Percentiles rank a stretch among this genome's conserved stretches.
Evolutionary conservation across 2,888 invertebrate species (phyloP).

Genomic region (Zhengitettix transpicula): DNA sequence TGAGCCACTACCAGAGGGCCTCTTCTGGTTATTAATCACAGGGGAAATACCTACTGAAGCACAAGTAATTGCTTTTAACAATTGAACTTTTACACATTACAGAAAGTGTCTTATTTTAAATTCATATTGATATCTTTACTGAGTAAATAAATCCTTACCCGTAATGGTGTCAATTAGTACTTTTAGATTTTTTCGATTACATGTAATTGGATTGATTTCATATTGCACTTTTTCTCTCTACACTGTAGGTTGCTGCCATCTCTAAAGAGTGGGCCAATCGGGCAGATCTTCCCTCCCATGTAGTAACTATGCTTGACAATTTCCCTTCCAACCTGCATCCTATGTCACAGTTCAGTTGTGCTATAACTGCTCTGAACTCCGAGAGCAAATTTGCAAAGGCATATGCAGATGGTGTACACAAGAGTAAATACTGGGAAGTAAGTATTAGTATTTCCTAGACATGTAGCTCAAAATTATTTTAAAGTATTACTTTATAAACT

Average conservation of each 20-base stretch:
- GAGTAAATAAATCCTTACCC: too few species aligned
- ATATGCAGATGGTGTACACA: constrained; percentile 74
- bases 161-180: too few species aligned
- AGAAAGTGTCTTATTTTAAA: too few species aligned
- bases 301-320: constrained; percentile 84
- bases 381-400: constrained; percentile 87
- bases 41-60: constrained; percentile 71
- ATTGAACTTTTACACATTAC: too few species aligned
- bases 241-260: constrained; percentile 17
- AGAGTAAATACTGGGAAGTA: constrained; percentile 80
- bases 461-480: too few species aligned
- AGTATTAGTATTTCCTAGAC: constrained; percentile 4
- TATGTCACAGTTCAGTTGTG: constrained; percentile 87
- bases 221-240: not conserved
- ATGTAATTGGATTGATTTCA: too few species aligned
- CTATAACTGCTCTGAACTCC: constrained; percentile 78
- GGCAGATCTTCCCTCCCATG: constrained; percentile 81
- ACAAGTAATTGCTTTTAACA: constrained; percentile 37
- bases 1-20: constrained; percentile 81
- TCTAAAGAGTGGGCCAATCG: constrained; percentile 38
- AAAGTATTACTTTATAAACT: too few species aligned
- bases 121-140: too few species aligned
- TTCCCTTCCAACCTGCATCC: constrained; percentile 81
- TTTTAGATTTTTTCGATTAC: too few species aligned
- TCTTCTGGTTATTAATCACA: constrained; percentile 86